Base-by-base conservation (phyloP, 1,140 invertebrate genomes). In the Arion vulgaris region DNA sequence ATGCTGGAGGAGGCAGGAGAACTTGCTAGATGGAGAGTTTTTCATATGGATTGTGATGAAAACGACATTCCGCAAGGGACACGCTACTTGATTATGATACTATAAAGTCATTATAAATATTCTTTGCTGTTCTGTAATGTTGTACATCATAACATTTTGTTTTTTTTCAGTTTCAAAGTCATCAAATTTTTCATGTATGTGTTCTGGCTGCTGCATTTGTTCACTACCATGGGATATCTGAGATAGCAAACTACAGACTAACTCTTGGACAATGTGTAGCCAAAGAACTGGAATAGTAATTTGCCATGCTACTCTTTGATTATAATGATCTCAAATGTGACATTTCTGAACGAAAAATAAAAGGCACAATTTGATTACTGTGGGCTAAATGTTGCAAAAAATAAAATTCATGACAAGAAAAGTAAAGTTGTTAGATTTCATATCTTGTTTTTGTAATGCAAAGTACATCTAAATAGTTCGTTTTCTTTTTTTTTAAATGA, bases 161-260 rank as follows among this genome's bases (percentile, higher is more conserved):
- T n/a, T n/a, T n/a, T n/a, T 79, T 92, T 69, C 91, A 97, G 96
- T 98, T 99, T 92, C 98, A 99, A 93, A 99, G 97, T 83, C 98
- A 99, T 93, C 98, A 99, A 93, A 97, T 99, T 87, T 99, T 99
- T 94, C 98, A 99, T 91, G 95, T 99, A 34, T 94, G 99, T 83
- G 98, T 99, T 49, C 96, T 99, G 89, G 96, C 96, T 28, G 98
- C 97, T 39, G 98, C 98, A 5, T 98, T 99, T 92, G 97, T 99
- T 41, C 98, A 99, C 92, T 99, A 98, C 90, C 97, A 99, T 88
- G 98, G 98, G 66, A 99, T 99, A 88, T 97, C 97, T 62, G 96
- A 98, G 93, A 97, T 99, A 95, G 98, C 98, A 26, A 97, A 98
- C 94, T 96, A 98, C 91, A 94, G 97, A 86, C 95, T 98, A 83